A percentile compares a stretch with the other conserved stretches of the same genome.
Conservation (phyloP, 1,140 invertebrate species). For the Battus philenor region DNA sequence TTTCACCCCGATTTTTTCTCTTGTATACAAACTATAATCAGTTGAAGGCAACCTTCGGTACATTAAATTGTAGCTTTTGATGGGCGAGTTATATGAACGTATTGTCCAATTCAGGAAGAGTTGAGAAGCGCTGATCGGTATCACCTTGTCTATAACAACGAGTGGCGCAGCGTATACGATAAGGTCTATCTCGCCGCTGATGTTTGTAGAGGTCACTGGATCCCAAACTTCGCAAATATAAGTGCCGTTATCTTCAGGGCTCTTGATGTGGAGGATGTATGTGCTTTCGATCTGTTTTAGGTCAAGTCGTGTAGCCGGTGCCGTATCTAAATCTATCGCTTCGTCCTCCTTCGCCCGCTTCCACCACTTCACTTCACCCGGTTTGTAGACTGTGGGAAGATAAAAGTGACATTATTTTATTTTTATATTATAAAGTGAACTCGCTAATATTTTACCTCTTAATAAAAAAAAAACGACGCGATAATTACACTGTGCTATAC, state of each 20-base stretch:
- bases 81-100: slow-evolving; percentile 84
- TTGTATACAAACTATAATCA: slow-evolving; percentile 65
- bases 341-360: slow-evolving; percentile 34
- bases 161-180: slow-evolving; percentile 83
- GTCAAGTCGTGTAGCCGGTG: slow-evolving; percentile 24
- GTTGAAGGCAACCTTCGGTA: slow-evolving; percentile 73
- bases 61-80: slow-evolving; percentile 80
- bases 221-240: slow-evolving; percentile 52
- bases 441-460: too few species aligned
- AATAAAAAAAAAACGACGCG: not conserved
- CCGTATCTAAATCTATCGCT: slow-evolving; percentile 21
- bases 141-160: slow-evolving; percentile 83
- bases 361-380: slow-evolving; percentile 47
- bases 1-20: slow-evolving; percentile 74
- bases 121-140: slow-evolving; percentile 83
- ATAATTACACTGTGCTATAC: too few species aligned
- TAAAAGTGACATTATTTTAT: too few species aligned
- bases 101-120: slow-evolving; percentile 91
- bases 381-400: slow-evolving; percentile 47
- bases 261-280: slow-evolving; percentile 33
- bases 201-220: slow-evolving; percentile 28
- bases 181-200: slow-evolving; percentile 64
- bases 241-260: slow-evolving; percentile 47
- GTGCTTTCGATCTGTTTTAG: slow-evolving; percentile 40
- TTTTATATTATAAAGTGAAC: too few species aligned